Evolutionary conservation across 1,140 invertebrate species (phyloP).

Genomic region (Acyrthosiphon pisum): DNA sequence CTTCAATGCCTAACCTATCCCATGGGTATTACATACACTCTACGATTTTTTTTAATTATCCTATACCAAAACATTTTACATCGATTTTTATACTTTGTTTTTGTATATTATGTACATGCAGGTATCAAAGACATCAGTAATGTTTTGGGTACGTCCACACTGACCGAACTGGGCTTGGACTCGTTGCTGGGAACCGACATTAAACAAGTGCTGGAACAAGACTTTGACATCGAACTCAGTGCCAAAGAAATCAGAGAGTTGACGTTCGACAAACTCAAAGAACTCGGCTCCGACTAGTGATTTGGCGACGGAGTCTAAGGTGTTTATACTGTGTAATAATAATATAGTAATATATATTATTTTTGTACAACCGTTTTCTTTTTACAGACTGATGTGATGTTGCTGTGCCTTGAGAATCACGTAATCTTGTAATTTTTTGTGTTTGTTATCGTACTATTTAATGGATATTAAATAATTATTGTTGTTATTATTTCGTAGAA

Average conservation of each 20-base stretch:
- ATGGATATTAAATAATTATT: neutral
- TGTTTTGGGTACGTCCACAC: constrained; percentile 74
- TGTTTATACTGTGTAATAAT: neutral
- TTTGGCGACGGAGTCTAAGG: constrained; percentile 60
- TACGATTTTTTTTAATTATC: neutral
- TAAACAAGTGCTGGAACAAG: constrained; percentile 92
- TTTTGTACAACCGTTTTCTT: neutral
- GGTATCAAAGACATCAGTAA: constrained; percentile 80
- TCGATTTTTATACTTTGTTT: neutral
- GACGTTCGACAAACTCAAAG: constrained; percentile 76
- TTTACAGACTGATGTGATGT: neutral
- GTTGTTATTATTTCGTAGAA: neutral
- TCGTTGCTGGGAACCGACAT: constrained; percentile 98
- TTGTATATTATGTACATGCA: neutral
- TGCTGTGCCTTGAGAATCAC: neutral
- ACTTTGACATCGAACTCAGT: constrained; percentile 85
- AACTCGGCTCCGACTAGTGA: constrained; percentile 68
- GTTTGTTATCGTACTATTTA: neutral
- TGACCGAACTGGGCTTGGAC: constrained; percentile 96
- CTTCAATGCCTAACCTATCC: neutral
- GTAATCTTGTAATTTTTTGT: neutral
- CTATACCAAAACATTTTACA: neutral
- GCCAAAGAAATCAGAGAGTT: constrained; percentile 86
- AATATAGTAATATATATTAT: neutral
- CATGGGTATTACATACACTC: neutral